phyloP scores from a whole-genome alignment of 2,888 invertebrate species.

The Meteorus colon region DNA sequence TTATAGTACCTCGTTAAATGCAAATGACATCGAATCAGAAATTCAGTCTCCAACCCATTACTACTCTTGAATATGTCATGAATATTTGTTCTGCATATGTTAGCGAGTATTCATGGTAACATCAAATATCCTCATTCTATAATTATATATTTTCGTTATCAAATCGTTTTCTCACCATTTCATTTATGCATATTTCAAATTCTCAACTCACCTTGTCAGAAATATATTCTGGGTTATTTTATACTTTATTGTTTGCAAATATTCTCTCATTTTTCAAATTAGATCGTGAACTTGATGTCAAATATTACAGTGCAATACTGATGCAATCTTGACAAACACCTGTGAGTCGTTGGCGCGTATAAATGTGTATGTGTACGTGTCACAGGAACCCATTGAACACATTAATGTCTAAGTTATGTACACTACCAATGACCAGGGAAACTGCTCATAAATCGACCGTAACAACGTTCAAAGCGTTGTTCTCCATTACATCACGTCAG shows the following conservation, averaged over 20 bases:
- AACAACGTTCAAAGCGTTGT: slow-evolving; percentile 53
- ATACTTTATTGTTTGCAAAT: not conserved
- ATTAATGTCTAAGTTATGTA: slow-evolving; percentile 61
- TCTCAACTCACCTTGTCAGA: too few relatives aligned
- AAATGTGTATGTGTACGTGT: slow-evolving; percentile 20
- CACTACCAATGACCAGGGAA: slow-evolving; percentile 54
- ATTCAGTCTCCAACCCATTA: slow-evolving; percentile 44
- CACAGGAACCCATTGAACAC: slow-evolving; percentile 49
- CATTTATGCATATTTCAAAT: not conserved
- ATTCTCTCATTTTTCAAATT: not conserved
- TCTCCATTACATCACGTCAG: slow-evolving; percentile 15
- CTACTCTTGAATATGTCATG: slow-evolving; percentile 4
- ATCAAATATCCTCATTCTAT: slow-evolving; percentile 20
- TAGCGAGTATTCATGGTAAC: too few relatives aligned
- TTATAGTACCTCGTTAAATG: slow-evolving; percentile 55
- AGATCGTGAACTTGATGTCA: not conserved
- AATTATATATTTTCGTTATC: too few relatives aligned
- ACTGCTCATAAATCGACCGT: slow-evolving; percentile 59
- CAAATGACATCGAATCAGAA: slow-evolving; percentile 54
- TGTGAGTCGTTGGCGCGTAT: slow-evolving; percentile 50
- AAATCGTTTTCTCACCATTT: not conserved
- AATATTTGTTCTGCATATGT: not conserved
- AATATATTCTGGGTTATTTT: too few relatives aligned
- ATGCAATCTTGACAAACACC: slow-evolving; percentile 50
- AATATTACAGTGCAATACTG: slow-evolving; percentile 27